Conservation (phyloP, 1,140 invertebrate genomes). For the Zophobas morio region DNA sequence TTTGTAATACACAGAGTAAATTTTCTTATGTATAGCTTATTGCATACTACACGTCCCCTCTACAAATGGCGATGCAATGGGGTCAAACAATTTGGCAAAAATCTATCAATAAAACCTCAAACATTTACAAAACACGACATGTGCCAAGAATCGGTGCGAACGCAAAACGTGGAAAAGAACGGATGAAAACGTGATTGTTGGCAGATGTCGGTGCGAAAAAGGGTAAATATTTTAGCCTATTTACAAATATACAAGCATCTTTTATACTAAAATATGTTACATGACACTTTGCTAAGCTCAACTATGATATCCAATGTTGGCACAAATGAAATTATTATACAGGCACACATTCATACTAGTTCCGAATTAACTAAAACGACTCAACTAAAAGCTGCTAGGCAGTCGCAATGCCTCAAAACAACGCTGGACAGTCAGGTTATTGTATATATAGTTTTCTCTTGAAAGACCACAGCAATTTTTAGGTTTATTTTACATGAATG, state of each 20-base stretch:
- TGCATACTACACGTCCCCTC: conserved; percentile 63
- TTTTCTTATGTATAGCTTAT: conserved; percentile 60
- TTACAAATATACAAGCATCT: conserved; percentile 66
- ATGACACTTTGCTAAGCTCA: conserved; percentile 62
- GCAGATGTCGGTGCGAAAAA: conserved; percentile 21
- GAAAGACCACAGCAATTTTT: conserved; percentile 54
- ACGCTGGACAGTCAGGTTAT: conserved; percentile 45
- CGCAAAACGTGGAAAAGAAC: conserved; percentile 28
- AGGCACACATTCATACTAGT: conserved; percentile 58
- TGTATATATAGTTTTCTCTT: conserved; percentile 47
- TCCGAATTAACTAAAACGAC: conserved; percentile 30
- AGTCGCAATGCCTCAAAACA: conserved; percentile 33
- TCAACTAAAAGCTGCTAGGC: conserved; percentile 23
- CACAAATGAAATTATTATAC: conserved; percentile 57
- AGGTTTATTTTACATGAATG: conserved; percentile 56
- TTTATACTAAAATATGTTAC: conserved; percentile 64
- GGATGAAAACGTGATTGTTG: conserved; percentile 36
- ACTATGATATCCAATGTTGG: conserved; percentile 58
- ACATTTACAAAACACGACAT: conserved; percentile 58
- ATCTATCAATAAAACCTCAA: conserved; percentile 61
- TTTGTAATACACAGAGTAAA: conserved; percentile 43
- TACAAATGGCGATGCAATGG: conserved; percentile 60
- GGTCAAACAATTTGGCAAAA: conserved; percentile 61
- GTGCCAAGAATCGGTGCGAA: conserved; percentile 41
- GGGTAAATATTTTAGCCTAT: conserved; percentile 61